These are phyloP conservation scores for Sapajus apella DNA, from an alignment of 2,113 vertebrate species.

Conservation along the genomic window DNA sequence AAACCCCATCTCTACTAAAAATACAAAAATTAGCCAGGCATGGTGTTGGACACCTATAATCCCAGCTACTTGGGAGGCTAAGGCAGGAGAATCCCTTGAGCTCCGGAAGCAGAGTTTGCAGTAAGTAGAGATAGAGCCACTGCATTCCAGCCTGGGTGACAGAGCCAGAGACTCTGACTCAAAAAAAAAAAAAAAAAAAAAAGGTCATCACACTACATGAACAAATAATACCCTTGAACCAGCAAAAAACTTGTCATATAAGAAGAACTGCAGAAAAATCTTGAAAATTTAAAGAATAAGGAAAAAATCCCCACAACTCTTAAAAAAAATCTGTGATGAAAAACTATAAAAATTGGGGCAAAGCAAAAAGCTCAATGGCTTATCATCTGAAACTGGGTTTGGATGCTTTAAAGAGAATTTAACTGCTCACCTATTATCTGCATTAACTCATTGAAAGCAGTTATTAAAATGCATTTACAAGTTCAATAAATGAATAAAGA, in stretches of 20 bases:
- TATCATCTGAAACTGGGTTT: neutral
- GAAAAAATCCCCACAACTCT: neutral
- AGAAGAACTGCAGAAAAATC: slow-evolving; percentile 12
- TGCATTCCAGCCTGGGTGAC: no score
- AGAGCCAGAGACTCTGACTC: no score
- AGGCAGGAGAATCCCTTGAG: no score
- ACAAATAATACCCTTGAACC: neutral
- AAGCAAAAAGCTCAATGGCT: neutral
- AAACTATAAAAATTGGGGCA: slow-evolving; percentile 8
- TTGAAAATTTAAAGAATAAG: neutral
- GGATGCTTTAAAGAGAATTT: neutral
- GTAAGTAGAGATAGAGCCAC: no score
- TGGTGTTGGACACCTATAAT: no score
- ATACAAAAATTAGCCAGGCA: no score
- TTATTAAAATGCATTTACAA: neutral
- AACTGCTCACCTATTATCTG: neutral
- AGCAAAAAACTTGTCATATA: neutral
- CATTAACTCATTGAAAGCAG: neutral
- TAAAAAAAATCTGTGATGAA: neutral
- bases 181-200: no score
- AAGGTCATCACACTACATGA: neutral
- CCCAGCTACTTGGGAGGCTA: no score
- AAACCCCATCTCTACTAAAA: no score
- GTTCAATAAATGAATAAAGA: neutral
- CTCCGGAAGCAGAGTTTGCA: no score